Percentiles rank a stretch among this genome's conserved stretches.
phyloP scores from a whole-genome alignment of 2,888 invertebrate genomes.

The Macrophya alboannulata region DNA sequence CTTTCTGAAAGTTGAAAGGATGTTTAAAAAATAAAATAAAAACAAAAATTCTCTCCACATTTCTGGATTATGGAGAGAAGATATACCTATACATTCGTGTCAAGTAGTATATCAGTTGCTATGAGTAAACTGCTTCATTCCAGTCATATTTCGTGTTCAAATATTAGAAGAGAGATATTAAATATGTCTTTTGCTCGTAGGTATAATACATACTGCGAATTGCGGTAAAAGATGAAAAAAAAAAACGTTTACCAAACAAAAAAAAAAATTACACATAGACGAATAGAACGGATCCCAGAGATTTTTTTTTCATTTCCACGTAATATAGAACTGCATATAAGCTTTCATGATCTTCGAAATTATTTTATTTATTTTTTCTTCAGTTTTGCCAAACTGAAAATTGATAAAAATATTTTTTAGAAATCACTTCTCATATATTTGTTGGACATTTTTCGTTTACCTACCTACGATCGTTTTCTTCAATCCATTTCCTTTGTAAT shows the following conservation, averaged over 20 bases:
- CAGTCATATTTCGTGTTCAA: constrained; percentile 37
- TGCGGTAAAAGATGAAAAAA: neutral
- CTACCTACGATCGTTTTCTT: no score
- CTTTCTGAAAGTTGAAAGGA: neutral
- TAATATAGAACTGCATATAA: no score
- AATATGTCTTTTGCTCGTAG: constrained; percentile 21
- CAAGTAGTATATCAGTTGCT: constrained; percentile 25
- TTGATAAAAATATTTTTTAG: no score
- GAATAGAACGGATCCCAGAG: neutral
- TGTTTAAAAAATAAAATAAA: neutral
- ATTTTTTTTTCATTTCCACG: no score
- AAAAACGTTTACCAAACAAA: neutral
- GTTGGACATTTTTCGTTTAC: no score
- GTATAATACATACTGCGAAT: neutral
- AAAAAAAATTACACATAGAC: neutral
- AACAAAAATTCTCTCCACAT: neutral
- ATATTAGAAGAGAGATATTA: constrained; percentile 42
- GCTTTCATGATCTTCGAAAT: no score
- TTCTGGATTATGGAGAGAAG: neutral
- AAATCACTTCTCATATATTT: no score
- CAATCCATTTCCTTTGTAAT: no score
- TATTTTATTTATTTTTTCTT: no score
- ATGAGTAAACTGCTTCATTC: constrained; percentile 28
- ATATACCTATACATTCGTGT: neutral
- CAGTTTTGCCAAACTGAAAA: no score